Conservation (phyloP, 2,888 invertebrate genomes). For the Drosophila nr. fundita region DNA sequence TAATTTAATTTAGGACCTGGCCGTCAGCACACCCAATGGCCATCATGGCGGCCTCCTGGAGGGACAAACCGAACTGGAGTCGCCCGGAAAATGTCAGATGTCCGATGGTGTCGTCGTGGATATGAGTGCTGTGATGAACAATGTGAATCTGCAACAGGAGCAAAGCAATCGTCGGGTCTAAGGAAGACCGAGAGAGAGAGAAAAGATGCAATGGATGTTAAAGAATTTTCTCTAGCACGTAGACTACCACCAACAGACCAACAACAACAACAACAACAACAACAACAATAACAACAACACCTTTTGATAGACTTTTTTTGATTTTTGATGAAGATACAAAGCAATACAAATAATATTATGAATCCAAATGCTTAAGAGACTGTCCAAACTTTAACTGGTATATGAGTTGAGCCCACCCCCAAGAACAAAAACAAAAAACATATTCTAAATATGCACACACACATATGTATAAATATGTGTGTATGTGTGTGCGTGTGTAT, state of each 20-base stretch:
- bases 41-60: slow-evolving; percentile 83
- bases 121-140: slow-evolving; percentile 85
- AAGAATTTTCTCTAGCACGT: slow-evolving; percentile 10
- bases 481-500: slow-evolving; percentile 9
- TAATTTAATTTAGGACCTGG: slow-evolving; percentile 83
- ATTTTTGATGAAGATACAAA: slow-evolving; percentile 30
- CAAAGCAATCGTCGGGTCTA: slow-evolving; percentile 73
- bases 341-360: slow-evolving; percentile 4
- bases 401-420: slow-evolving; percentile 51
- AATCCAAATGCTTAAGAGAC: slow-evolving; percentile 46
- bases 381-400: slow-evolving; percentile 40
- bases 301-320: slow-evolving; percentile 54
- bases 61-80: slow-evolving; percentile 85
- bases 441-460: slow-evolving; percentile 14
- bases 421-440: neutral
- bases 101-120: slow-evolving; percentile 88
- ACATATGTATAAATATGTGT: neutral
- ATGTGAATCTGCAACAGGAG: slow-evolving; percentile 76
- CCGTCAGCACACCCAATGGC: slow-evolving; percentile 85
- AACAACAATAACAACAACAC: slow-evolving; percentile 25
- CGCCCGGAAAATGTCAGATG: slow-evolving; percentile 85
- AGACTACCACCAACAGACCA: slow-evolving; percentile 55
- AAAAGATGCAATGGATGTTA: neutral
- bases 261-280: slow-evolving; percentile 26
- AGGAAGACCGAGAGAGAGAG: neutral